These are phyloP conservation scores for Lepidurus apus DNA, from an alignment of 1,140 invertebrate genomes.

Conservation along the genomic window DNA sequence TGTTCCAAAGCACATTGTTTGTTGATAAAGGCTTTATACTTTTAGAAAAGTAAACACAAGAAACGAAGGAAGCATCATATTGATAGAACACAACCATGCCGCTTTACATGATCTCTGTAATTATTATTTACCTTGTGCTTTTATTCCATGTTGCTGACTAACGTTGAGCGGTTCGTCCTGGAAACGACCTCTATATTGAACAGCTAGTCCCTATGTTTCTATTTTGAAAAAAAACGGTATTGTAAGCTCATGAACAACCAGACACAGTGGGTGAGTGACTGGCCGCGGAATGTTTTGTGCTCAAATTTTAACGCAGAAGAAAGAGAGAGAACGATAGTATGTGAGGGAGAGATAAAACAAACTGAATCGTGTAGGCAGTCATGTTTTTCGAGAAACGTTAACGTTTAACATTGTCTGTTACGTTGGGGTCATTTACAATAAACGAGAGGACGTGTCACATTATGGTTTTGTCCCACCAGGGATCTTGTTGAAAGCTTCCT, in stretches of 20 bases:
- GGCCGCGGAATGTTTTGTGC: slow-evolving; percentile 14
- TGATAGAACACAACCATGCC: neutral
- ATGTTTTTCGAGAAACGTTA: too few species aligned
- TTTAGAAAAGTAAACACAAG: neutral
- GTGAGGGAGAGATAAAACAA: neutral
- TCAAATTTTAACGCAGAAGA: neutral
- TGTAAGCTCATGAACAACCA: neutral
- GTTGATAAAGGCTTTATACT: neutral
- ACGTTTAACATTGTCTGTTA: neutral
- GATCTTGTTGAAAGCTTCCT: neutral
- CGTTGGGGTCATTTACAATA: slow-evolving; percentile 7
- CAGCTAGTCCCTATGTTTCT: slow-evolving; percentile 15
- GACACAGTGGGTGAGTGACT: neutral
- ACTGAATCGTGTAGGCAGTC: neutral
- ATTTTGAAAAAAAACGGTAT: slow-evolving; percentile 6
- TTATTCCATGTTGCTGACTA: slow-evolving; percentile 14
- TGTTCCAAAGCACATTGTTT: slow-evolving; percentile 10
- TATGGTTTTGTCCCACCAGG: neutral
- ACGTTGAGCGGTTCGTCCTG: neutral
- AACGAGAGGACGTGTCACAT: neutral
- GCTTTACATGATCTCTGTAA: slow-evolving; percentile 11
- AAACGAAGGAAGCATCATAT: neutral
- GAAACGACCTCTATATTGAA: neutral
- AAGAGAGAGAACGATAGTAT: neutral
- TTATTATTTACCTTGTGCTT: neutral